These are phyloP conservation scores for Poecile atricapillus DNA, from an alignment of 2,113 vertebrate genomes.

Conservation along the genomic window DNA sequence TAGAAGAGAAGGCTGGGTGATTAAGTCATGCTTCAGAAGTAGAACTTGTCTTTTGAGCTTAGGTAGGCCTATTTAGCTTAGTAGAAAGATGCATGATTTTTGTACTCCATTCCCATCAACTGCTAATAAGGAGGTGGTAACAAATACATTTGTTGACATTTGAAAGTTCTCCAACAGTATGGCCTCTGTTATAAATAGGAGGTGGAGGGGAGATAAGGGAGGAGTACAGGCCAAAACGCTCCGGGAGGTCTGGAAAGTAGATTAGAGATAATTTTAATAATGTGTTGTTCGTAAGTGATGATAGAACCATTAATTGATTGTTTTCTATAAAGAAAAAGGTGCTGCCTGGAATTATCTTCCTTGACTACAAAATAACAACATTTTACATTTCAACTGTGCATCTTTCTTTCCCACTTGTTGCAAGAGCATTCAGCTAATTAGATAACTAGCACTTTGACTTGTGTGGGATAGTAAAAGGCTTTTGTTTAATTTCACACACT, in stretches of 20 bases:
- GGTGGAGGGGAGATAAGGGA: background rate
- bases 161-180: background rate
- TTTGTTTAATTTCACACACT: background rate
- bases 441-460: background rate
- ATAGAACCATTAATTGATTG: background rate
- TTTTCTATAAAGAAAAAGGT: background rate
- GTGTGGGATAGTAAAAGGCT: background rate
- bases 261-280: background rate
- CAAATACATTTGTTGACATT: background rate
- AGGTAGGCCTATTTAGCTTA: background rate
- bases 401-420: background rate
- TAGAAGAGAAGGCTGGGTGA: background rate
- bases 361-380: background rate
- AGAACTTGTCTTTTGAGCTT: background rate
- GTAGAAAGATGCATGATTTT: background rate
- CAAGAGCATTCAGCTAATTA: background rate
- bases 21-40: background rate
- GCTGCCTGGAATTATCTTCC: background rate
- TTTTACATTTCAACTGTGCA: background rate
- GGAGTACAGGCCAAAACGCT: background rate
- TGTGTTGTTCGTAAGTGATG: background rate
- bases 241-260: background rate
- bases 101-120: background rate
- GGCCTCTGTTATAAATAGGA: background rate
- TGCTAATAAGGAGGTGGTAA: background rate